phyloP scores from a whole-genome alignment of 2,113 vertebrate genomes.

The Myrmecophaga tridactyla region DNA sequence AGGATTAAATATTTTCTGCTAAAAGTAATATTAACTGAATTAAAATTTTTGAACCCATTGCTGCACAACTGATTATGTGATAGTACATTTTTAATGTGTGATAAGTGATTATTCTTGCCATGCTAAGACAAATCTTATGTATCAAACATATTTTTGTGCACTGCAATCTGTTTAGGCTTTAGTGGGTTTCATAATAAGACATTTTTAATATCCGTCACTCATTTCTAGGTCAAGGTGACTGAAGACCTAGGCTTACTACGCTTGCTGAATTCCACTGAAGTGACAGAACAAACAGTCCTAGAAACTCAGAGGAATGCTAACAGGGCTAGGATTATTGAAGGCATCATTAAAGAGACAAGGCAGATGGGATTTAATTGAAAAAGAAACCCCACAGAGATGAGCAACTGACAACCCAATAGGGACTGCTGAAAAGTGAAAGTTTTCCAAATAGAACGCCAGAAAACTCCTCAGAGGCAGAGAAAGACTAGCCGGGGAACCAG shows the following conservation, averaged over 20 bases:
- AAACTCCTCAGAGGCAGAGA: background rate
- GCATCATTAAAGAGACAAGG: conserved; percentile 45
- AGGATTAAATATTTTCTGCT: background rate
- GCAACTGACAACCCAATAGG: conserved; percentile 55
- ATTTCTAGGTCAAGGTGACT: conserved; percentile 23
- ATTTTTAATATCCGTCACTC: background rate
- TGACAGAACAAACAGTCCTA: background rate
- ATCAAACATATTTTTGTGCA: conserved; percentile 18
- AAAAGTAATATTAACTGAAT: background rate
- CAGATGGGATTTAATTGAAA: conserved; percentile 71
- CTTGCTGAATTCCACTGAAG: background rate
- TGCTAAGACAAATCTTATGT: background rate
- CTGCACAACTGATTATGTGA: background rate
- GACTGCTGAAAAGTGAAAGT: background rate
- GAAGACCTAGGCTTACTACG: background rate
- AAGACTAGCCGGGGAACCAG: background rate
- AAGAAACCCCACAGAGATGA: conserved; percentile 47
- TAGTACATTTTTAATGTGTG: background rate
- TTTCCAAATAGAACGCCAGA: conserved; percentile 41
- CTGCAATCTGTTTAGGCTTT: background rate
- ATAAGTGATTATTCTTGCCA: conserved; percentile 19
- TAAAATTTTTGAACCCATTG: conserved; percentile 23
- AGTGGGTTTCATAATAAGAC: background rate
- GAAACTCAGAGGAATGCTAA: background rate
- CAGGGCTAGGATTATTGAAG: background rate